Base-by-base conservation (phyloP, 2,113 vertebrate genomes). In the Oxygymnocypris stewartii region DNA sequence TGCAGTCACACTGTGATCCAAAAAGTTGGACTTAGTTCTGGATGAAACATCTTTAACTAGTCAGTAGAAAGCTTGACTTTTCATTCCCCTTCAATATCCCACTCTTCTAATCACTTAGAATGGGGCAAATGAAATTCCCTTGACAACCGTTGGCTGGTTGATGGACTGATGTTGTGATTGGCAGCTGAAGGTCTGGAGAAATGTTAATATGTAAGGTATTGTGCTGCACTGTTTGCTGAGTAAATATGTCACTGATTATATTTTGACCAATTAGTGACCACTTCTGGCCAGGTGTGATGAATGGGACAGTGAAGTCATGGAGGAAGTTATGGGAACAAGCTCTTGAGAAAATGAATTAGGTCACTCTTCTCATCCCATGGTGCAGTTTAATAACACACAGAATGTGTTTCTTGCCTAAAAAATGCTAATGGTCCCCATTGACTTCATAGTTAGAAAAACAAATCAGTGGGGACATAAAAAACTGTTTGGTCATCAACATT, bases 311-410 rank as follows among this genome's bases (percentile, higher is more conserved):
- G 79, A 80, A 40, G 37, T 81, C 23, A 80, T 80, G 25, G 37
- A 80, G n/a, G 57, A 65, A 65, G 79, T 82, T 40, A 80, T 80
- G 78, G 78, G 78, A 80, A 80, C 57, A 18, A 25, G 59, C 59
- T 25, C n/a, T 65, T 67, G 35, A 35, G 78, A 28, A 85, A 54
- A 25, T 76, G 5, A 85, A 14, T 54, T 54, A 28, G 67, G 44
- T 54, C 28, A 78, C 59, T 18, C 37, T 35, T 65, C n/a, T 35
- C 31, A 28, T 77, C n/a, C 40, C 20, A 18, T 49, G 13, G 20
- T 25, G 42, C 10, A 63, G 44, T 65, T 75, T 49, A 25, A 28
- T 42, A 42, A 25, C 23, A 25, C 73, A 47, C 40, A 73, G 37
- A 23, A 42, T 73, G 35, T 11, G 35, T 73, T 61, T 73, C 10